These are phyloP conservation scores for Adelognathus sp. DNA, from an alignment of 2,888 invertebrate species.

Conservation along the genomic window DNA sequence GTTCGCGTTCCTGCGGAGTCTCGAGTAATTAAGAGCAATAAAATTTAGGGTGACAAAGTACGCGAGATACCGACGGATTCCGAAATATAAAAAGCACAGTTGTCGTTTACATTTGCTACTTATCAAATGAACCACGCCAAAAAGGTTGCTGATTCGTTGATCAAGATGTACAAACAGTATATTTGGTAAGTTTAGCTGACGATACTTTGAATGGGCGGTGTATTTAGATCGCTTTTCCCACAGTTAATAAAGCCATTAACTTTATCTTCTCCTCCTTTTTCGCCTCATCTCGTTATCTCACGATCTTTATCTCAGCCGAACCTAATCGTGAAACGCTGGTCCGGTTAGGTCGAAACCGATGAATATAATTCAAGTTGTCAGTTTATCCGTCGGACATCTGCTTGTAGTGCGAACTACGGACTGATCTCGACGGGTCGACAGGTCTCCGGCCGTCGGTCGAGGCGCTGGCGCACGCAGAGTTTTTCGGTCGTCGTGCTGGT, in stretches of 20 bases:
- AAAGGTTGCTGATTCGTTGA: not conserved
- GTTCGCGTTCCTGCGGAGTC: not conserved
- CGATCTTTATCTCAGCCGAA: not conserved
- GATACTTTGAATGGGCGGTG: not conserved
- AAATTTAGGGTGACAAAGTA: conserved; percentile 52
- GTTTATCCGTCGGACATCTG: conserved; percentile 71
- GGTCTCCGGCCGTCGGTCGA: conserved; percentile 66
- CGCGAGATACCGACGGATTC: not conserved
- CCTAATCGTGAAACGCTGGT: conserved; percentile 66
- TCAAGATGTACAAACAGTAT: not conserved
- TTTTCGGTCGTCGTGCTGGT: conserved; percentile 65
- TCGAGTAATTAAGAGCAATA: conserved; percentile 54
- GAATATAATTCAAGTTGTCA: conserved; percentile 78
- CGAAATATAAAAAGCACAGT: not conserved
- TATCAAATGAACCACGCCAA: not conserved
- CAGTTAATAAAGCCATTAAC: conserved; percentile 80
- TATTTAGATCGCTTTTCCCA: conserved; percentile 71
- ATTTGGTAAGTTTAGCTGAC: not conserved
- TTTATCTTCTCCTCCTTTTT: conserved; percentile 69
- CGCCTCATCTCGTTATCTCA: conserved; percentile 24
- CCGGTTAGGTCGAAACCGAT: conserved; percentile 69
- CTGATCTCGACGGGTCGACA: conserved; percentile 70
- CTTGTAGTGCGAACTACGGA: conserved; percentile 60
- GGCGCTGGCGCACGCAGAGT: conserved; percentile 56
- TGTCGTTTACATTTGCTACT: not conserved